phyloP scores from a whole-genome alignment of 2,113 vertebrate genomes.

The Ctenomys sociabilis region DNA sequence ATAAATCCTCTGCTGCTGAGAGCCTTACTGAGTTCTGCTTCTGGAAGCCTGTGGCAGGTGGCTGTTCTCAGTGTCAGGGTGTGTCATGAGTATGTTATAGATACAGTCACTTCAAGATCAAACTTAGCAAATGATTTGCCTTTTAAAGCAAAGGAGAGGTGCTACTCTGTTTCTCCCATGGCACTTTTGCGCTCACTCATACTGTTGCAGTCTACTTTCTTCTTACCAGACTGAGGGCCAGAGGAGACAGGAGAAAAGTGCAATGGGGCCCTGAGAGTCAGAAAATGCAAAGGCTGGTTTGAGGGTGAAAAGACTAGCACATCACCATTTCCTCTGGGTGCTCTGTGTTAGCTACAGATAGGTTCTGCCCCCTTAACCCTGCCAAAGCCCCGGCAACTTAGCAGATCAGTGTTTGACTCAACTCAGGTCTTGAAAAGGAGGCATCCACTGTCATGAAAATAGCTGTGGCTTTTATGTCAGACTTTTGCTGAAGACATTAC shows the following conservation, averaged over 20 bases:
- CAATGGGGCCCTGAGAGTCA: too few species aligned
- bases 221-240: neutral
- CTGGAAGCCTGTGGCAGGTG: neutral
- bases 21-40: neutral
- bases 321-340: fast-evolving
- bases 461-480: neutral
- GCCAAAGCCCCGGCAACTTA: fast-evolving
- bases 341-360: neutral
- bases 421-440: neutral
- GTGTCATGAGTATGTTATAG: neutral
- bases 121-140: neutral
- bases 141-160: neutral
- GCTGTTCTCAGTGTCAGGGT: neutral
- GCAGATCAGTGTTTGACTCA: neutral
- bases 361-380: fast-evolving
- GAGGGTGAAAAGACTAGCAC: fast-evolving
- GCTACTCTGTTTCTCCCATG: neutral
- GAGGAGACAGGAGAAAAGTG: fast-evolving
- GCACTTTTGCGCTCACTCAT: fast-evolving
- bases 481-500: neutral
- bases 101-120: neutral
- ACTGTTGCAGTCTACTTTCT: neutral
- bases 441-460: neutral
- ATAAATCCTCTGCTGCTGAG: neutral
- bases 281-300: neutral